These are phyloP conservation scores for Drosophila subobscura DNA, from an alignment of 1,140 invertebrate genomes.

Conservation along the genomic window DNA sequence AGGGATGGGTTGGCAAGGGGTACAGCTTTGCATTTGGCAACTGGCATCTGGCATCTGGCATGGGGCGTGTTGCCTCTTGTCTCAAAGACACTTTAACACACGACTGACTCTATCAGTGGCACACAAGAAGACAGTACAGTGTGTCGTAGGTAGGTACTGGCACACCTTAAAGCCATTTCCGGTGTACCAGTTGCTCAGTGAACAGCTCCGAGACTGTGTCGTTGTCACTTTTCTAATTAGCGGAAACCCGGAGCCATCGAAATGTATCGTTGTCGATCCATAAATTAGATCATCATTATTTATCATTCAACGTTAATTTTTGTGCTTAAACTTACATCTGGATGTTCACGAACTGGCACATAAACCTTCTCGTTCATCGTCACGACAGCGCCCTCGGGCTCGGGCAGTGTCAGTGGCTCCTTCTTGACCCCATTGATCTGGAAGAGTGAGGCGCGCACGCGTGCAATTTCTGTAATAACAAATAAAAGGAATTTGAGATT, in stretches of 20 bases:
- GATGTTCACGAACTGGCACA: constrained; percentile 99
- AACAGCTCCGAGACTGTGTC: constrained; percentile 18
- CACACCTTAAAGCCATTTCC: constrained; percentile 79
- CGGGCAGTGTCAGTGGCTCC: constrained; percentile 96
- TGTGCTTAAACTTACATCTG: constrained; percentile 94
- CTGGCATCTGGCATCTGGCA: constrained; percentile 37
- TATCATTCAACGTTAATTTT: constrained; percentile 10
- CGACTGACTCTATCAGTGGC: constrained; percentile 50
- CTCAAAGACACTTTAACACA: constrained; percentile 61
- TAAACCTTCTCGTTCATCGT: constrained; percentile 99
- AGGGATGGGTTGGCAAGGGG: constrained; percentile 4
- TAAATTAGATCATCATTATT: constrained; percentile 73
- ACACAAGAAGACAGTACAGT: constrained; percentile 26
- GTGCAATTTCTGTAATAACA: constrained; percentile 96
- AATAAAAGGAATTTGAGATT: constrained; percentile 68
- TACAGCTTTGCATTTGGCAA: constrained; percentile 64
- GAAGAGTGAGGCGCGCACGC: constrained; percentile 98
- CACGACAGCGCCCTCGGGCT: constrained; percentile 94
- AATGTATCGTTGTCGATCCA: constrained; percentile 61
- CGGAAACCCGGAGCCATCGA: constrained; percentile 71
- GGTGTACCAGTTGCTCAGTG: constrained; percentile 80
- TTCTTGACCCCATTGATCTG: constrained; percentile 98
- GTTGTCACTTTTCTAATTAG: constrained; percentile 77
- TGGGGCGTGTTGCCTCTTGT: constrained; percentile 37
- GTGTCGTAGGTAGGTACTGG: constrained; percentile 43